A percentile compares a stretch with the other conserved stretches of the same genome.
These are phyloP conservation scores for Mallotus villosus DNA, from an alignment of 2,797 vertebrate genomes.

Conservation along the genomic window DNA sequence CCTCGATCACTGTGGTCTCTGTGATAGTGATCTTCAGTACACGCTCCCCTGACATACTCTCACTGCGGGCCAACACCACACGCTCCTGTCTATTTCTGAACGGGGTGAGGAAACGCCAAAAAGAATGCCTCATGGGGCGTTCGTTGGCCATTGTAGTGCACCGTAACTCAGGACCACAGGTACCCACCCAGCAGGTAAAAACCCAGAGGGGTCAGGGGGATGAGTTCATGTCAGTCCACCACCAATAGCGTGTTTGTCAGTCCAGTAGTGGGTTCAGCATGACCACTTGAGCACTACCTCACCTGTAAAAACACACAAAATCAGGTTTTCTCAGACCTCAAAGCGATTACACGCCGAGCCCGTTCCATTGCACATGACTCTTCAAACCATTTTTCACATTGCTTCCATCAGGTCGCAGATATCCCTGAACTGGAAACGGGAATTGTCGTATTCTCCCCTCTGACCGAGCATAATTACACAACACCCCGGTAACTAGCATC, in stretches of 20 bases:
- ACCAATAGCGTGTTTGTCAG: conserved; percentile 14
- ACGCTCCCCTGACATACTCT: conserved; percentile 81
- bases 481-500: too few species aligned
- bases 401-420: too few species aligned
- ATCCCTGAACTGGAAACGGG: too few species aligned
- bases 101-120: conserved; percentile 70
- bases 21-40: conserved; percentile 92
- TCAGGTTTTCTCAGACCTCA: too few species aligned
- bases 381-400: too few species aligned
- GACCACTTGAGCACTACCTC: not conserved
- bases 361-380: too few species aligned
- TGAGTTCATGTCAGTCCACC: conserved; percentile 47
- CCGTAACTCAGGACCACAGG: conserved; percentile 16
- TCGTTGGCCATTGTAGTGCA: conserved; percentile 61
- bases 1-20: conserved; percentile 90
- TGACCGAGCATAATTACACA: too few species aligned
- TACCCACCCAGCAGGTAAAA: conserved; percentile 30
- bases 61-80: conserved; percentile 79
- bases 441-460: too few species aligned
- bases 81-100: conserved; percentile 76
- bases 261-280: not conserved
- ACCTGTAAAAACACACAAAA: conserved; percentile 18
- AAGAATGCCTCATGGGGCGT: conserved; percentile 47
- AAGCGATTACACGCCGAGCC: too few species aligned
- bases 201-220: not conserved